Evolutionary conservation across 2,888 invertebrate species (phyloP), one percentile per base, ranked within the genome.

Genomic region (Flexamia atlantica): DNA sequence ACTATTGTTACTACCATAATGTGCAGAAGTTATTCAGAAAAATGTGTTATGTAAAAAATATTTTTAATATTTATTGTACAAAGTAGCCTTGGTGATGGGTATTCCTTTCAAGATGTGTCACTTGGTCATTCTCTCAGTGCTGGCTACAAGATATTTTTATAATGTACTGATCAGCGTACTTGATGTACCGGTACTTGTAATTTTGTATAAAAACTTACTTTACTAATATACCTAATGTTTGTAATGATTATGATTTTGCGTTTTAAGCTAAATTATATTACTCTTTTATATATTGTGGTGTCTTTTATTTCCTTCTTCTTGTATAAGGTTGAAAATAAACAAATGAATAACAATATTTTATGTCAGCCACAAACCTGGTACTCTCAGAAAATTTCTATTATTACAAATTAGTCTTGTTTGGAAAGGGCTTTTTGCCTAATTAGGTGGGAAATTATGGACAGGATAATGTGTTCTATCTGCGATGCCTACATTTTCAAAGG

Each of bases 111-210:
- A 70, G 68, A 9, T 70, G 40, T 70, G 70, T 40, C 36, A 7
- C 20, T 76, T 42, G 12, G n/a, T n/a, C 12, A 12, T 76, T 42
- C 20, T 28, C 23, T 70, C 64, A 64, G 74, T 28, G 46, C 74
- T 76, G 74, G 74, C 74, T 46, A 70, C 40, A 70, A 76, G 17
- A 46, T 76, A 76, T 76, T 76, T 76, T 76, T 76, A 46, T 76
- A 64, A 76, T 76, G 74, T 50, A 76, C 46, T 76, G 74, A 76
- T 42, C 40, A 28, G 46, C 40, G 25, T 46, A 28, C 42, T n/a
- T n/a, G n/a, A n/a, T n/a, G n/a, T n/a, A n/a, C n/a, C n/a, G n/a
- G n/a, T n/a, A n/a, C n/a, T 76, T 76, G 74, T 76, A 76, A 76
- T 76, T 76, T 76, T 76, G 74, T 76, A 76, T 72, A 68, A 70